These are phyloP conservation scores for Laupala kohalensis DNA, from an alignment of 1,140 invertebrate genomes.

Conservation along the genomic window DNA sequence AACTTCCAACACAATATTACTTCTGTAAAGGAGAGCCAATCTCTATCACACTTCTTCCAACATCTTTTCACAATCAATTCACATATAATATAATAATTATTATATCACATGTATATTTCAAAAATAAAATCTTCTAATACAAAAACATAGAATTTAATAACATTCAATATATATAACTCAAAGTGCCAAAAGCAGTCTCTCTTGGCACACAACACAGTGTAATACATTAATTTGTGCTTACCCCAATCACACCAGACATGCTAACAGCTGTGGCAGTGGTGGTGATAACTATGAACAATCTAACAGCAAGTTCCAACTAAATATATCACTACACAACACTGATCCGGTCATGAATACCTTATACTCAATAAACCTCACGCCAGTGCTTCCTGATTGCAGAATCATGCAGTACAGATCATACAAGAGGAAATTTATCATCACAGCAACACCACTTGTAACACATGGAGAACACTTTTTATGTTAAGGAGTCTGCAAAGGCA, in stretches of 20 bases:
- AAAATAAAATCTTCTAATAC: background rate
- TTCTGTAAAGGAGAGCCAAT: background rate
- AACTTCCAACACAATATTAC: background rate
- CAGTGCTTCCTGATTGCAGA: background rate
- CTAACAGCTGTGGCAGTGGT: background rate
- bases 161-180: background rate
- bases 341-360: background rate
- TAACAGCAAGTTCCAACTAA: background rate
- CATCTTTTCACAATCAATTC: background rate
- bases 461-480: background rate
- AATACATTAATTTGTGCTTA: background rate
- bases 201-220: background rate
- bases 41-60: background rate
- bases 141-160: background rate
- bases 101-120: background rate
- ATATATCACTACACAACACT: background rate
- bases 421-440: background rate
- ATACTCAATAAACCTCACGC: background rate
- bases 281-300: background rate
- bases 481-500: background rate
- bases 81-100: background rate
- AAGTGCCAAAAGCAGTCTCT: background rate
- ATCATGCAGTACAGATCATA: background rate
- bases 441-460: background rate
- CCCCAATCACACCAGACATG: background rate